A percentile compares a stretch with the other conserved stretches of the same genome.
Conservation (phyloP, 2,797 vertebrate genomes). For the Artibeus lituratus region DNA sequence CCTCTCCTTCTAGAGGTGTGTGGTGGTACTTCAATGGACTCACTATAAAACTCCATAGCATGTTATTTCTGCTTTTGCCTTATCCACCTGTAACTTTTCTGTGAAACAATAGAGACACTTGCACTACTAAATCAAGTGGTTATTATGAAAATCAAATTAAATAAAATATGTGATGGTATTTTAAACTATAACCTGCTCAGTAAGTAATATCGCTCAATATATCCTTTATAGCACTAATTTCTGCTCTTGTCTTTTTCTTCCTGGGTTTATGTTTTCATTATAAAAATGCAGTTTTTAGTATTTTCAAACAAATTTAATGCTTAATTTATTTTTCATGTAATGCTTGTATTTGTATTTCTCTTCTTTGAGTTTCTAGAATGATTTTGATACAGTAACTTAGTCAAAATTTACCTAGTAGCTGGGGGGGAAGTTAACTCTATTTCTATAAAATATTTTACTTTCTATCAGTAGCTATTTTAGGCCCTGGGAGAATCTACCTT, state of each 20-base stretch:
- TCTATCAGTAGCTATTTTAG: slow-evolving; percentile 30
- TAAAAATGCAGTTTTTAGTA: not conserved
- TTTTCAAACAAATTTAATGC: not conserved
- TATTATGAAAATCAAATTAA: not conserved
- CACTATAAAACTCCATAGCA: not conserved
- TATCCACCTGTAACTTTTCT: not conserved
- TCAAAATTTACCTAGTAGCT: not conserved
- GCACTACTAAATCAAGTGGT: not conserved
- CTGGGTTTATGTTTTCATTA: not conserved
- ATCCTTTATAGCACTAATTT: not conserved
- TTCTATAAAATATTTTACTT: slow-evolving; percentile 50
- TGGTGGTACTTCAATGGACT: not conserved
- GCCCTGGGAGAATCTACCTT: slow-evolving; percentile 47
- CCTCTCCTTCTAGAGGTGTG: not conserved
- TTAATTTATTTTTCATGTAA: not conserved
- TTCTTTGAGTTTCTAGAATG: slow-evolving; percentile 12
- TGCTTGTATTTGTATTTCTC: not conserved
- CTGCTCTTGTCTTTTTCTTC: not conserved
- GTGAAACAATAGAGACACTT: not conserved
- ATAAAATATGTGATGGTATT: not conserved
- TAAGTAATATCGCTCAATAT: not conserved
- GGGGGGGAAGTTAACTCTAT: not conserved
- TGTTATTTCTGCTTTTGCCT: not conserved
- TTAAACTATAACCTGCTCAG: not conserved
- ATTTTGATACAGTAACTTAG: not conserved